Evolutionary conservation across 37 sponge, comb jelly and placozoan genomes (phyloP).

Genomic region (Aphrocallistes beatrix): DNA sequence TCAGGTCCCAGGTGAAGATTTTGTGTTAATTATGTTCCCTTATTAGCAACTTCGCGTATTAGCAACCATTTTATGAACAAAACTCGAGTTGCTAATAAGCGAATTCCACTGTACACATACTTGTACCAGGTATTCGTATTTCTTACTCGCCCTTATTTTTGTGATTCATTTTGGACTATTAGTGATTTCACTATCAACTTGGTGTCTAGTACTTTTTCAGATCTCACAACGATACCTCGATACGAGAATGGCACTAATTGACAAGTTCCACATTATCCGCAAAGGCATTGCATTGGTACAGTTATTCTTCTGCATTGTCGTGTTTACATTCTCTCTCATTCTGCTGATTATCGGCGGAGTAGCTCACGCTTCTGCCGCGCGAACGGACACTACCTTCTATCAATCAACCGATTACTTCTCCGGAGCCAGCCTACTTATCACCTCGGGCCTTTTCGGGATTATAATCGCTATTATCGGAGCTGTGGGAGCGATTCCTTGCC

Average conservation of each 20-base stretch:
- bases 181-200: no score
- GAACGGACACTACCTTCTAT: background rate
- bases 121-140: no score
- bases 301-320: background rate
- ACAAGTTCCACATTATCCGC: background rate
- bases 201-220: background rate
- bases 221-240: background rate
- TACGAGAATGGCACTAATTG: background rate
- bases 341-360: background rate
- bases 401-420: background rate
- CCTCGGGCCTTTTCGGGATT: background rate
- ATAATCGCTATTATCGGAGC: background rate
- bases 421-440: background rate
- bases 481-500: background rate
- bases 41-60: no score
- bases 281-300: background rate
- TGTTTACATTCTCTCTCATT: constrained; percentile 6
- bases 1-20: no score
- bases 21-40: no score
- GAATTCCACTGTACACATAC: no score
- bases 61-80: no score
- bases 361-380: background rate
- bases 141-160: background rate
- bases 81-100: no score
- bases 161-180: background rate